These are phyloP conservation scores for Cotesia vestalis DNA, from an alignment of 1,140 invertebrate species.

Conservation along the genomic window DNA sequence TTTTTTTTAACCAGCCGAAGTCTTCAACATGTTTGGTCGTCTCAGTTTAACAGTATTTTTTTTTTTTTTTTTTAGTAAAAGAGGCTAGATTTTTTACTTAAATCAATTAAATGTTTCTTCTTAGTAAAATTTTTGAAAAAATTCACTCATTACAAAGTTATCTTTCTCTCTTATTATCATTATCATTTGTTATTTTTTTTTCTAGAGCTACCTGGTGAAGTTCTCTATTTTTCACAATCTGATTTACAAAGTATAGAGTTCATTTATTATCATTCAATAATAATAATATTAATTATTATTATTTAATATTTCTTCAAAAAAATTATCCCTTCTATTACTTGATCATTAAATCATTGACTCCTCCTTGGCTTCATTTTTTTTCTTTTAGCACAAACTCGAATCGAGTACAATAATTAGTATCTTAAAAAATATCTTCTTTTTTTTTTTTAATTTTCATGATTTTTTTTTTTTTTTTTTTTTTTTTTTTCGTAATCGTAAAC, in stretches of 20 bases:
- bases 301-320: conserved; percentile 31
- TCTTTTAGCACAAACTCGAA: conserved; percentile 50
- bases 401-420: conserved; percentile 56
- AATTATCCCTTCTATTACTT: conserved; percentile 23
- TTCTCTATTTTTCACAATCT: conserved; percentile 33
- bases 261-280: conserved; percentile 36
- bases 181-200: conserved; percentile 8
- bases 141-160: conserved; percentile 60
- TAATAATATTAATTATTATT: conserved; percentile 17
- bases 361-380: conserved; percentile 26
- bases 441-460: conserved; percentile 18
- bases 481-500: neutral
- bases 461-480: conserved; percentile 13
- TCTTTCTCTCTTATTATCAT: conserved; percentile 16
- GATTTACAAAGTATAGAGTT: conserved; percentile 54
- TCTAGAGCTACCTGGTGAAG: neutral
- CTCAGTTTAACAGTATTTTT: conserved; percentile 57
- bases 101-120: conserved; percentile 30
- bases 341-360: conserved; percentile 27
- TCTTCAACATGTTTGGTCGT: conserved; percentile 55
- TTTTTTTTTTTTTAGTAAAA: conserved; percentile 54
- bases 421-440: conserved; percentile 62
- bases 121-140: conserved; percentile 63
- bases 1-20: conserved; percentile 17
- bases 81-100: conserved; percentile 45